Conservation (phyloP, 2,113 vertebrate species). For the Seriola dumerili region DNA sequence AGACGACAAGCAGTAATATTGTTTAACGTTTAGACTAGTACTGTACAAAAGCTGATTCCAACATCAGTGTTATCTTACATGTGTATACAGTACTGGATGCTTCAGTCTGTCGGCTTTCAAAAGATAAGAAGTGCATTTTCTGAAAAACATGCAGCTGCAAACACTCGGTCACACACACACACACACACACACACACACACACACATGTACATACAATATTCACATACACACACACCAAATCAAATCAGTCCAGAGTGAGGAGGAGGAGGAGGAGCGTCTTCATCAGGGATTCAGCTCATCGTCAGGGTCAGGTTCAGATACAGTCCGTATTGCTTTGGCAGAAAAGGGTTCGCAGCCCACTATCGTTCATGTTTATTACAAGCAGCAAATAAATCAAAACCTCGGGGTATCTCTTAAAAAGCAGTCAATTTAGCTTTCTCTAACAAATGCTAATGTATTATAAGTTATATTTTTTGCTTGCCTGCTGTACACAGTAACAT, state of each 20-base stretch:
- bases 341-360: not conserved
- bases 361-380: conserved; percentile 11
- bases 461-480: too few relatives aligned
- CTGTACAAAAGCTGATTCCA: conserved; percentile 27
- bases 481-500: not conserved
- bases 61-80: not conserved
- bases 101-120: not conserved
- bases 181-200: not conserved
- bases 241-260: conserved; percentile 2
- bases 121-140: conserved; percentile 29
- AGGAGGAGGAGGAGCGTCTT: conserved; percentile 32
- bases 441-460: too few relatives aligned
- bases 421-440: not conserved
- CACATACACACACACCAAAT: conserved; percentile 1
- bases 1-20: conserved; percentile 7
- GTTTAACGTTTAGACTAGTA: not conserved
- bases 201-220: too few relatives aligned
- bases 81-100: not conserved
- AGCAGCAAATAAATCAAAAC: conserved; percentile 1
- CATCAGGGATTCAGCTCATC: conserved; percentile 36
- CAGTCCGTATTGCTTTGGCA: conserved; percentile 44
- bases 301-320: conserved; percentile 16
- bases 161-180: not conserved
- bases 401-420: not conserved
- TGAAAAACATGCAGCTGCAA: conserved; percentile 44